Evolutionary conservation across 2,888 invertebrate species (phyloP).

Genomic region (Clepsis dumicolana): DNA sequence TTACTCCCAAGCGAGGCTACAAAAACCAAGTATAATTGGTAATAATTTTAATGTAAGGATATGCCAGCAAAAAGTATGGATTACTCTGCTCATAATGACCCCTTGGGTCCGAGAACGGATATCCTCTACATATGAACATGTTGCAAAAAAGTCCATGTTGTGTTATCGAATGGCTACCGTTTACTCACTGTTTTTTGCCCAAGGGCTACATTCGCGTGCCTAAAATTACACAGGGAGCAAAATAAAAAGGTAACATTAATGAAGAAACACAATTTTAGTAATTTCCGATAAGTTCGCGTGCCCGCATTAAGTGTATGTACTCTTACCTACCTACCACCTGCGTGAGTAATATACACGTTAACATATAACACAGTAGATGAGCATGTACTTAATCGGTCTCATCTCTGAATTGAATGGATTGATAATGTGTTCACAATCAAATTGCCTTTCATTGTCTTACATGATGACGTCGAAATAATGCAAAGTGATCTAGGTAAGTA

Average conservation of each 20-base stretch:
- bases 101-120: conserved; percentile 72
- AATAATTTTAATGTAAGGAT: conserved; percentile 34
- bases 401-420: conserved; percentile 13
- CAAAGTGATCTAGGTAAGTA: not conserved
- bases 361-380: not conserved
- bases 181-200: conserved; percentile 58
- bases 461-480: conserved; percentile 8
- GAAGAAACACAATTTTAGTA: conserved; percentile 38
- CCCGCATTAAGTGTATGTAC: conserved; percentile 15
- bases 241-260: conserved; percentile 57
- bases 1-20: conserved; percentile 55
- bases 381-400: not conserved
- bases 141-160: conserved; percentile 63
- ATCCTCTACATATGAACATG: conserved; percentile 73
- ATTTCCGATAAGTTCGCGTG: conserved; percentile 42
- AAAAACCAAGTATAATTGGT: conserved; percentile 7
- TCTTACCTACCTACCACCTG: not conserved
- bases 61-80: conserved; percentile 60
- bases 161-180: conserved; percentile 70
- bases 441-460: conserved; percentile 15
- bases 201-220: conserved; percentile 73
- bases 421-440: conserved; percentile 10
- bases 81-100: conserved; percentile 72
- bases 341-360: not conserved
- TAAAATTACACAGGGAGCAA: conserved; percentile 66